Base-by-base conservation (phyloP, 2,113 vertebrate genomes). In the Protobothrops flavoviridis region DNA sequence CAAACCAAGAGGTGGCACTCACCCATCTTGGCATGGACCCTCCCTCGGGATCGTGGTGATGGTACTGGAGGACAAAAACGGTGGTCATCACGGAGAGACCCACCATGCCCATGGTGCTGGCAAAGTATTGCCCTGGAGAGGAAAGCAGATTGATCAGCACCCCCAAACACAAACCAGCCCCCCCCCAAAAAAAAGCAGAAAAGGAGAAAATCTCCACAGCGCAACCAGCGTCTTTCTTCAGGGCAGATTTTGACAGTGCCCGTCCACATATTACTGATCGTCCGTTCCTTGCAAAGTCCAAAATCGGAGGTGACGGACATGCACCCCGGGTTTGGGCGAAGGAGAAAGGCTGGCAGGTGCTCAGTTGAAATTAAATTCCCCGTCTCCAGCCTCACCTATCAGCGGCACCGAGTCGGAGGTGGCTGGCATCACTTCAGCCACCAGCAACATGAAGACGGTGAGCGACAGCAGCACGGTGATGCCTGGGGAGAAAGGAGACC, bases 361-460 rank as follows among this genome's bases (percentile, higher is more conserved):
- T 1, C 29, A 0, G 3, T 52, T 33, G 50, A 9, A 53, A 53
- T 15, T 0, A 26, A 52, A 52, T 33, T 4, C 87, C 50, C 52
- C 2, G 33, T n/a, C 17, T 56, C 24, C 29, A 53, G 3, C 1
- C 97, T 94, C 96, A 98, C 98, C 98, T 90, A 98, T 98, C 48
- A 98, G 97, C 91, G 98, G 98, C 92, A 98, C 98, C 1, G 98
- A 98, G 97, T 98, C 98, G 24, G 98, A 98, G 26, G 98, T 98
- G 90, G 98, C 98, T 1, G 98, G 98, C 98, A 98, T 98, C 92
- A 98, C 98, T 95, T 98, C 98, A 50, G 98, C 98, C n/a, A 98
- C 98, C 89, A 98, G 96, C 87, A 98, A 94, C 98, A 98, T 98
- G 95, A 98, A 98, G 81, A 98, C 98, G 0, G 98, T 98, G 53